A percentile compares a stretch with the other conserved stretches of the same genome.
These are phyloP conservation scores for Labeo catla DNA, from an alignment of 2,113 vertebrate species.

Conservation along the genomic window DNA sequence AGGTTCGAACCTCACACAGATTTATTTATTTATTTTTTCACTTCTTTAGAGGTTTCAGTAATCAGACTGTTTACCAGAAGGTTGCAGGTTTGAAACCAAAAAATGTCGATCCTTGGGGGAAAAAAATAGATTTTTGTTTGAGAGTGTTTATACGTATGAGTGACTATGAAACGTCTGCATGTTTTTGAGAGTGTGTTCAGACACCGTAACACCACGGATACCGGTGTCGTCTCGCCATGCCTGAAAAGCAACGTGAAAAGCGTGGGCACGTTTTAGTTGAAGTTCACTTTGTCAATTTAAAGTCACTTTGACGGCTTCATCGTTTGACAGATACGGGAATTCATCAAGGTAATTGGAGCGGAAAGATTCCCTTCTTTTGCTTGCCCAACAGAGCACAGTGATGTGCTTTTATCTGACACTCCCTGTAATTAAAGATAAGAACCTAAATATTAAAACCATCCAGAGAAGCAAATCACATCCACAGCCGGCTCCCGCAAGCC, in stretches of 20 bases:
- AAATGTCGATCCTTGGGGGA: not conserved
- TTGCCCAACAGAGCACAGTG: slow-evolving; percentile 46
- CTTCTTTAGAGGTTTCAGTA: not conserved
- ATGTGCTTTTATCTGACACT: slow-evolving; percentile 48
- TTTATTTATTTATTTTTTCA: not conserved
- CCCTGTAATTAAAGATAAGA: slow-evolving; percentile 47
- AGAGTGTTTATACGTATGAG: not conserved
- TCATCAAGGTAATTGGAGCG: slow-evolving; percentile 53
- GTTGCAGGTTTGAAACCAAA: not conserved
- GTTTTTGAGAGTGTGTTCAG: not conserved
- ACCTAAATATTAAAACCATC: slow-evolving; percentile 42
- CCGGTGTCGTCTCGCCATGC: not conserved
- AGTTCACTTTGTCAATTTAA: slow-evolving; percentile 39
- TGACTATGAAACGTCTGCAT: not conserved
- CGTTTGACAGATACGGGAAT: slow-evolving; percentile 23
- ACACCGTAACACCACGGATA: not conserved
- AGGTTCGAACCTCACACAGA: not conserved
- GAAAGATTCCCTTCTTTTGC: slow-evolving; percentile 40
- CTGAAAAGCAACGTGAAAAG: not conserved
- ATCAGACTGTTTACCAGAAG: not conserved
- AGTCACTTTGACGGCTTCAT: slow-evolving; percentile 35
- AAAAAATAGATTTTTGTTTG: not conserved
- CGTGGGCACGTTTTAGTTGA: not conserved
- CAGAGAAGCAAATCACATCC: slow-evolving; percentile 10
- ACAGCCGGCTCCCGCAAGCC: not conserved